Base-by-base conservation (phyloP, 2,113 vertebrate genomes). In the Pelmatolapia mariae region DNA sequence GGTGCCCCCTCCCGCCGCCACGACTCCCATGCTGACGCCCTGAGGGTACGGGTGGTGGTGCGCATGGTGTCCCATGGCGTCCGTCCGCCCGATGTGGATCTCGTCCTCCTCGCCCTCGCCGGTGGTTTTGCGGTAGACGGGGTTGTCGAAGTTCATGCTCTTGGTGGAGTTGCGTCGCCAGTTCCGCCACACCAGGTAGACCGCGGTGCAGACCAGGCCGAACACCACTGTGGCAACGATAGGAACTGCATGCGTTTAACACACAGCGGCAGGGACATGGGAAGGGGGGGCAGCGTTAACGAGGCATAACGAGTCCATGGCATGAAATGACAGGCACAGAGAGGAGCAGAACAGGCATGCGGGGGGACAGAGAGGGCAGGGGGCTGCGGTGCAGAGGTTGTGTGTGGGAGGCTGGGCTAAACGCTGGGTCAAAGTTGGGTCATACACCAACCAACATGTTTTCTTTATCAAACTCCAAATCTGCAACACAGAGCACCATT, bases 61-160 rank as follows among this genome's bases (percentile, higher is more conserved):
- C 61, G 97, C 96, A 89, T 98, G 97, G 2, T 98, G 98, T 1
- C 97, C 97, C 82, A 98, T 97, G 61, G 95, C 95, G 11, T 98
- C 96, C 8, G 97, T 96, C 86, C 98, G 93, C 2, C 96, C 98
- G 86, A 99, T 99, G 93, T 99, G 98, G 91, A 99, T 99, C 95
- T 99, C 98, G 0, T 99, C 99, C 86, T 97, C 97, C 86, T 99
- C 98, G 4, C 98, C 97, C 89, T 99, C 98, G 43, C 95, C 96
- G 1, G 98, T 99, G 86, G 98, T 99, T 95, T 99, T 99, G 87
- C 99, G 97, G 66, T 99, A 99, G 5, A 99, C 99, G 0, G 99
- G 99, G 90, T 99, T 99, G 95, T 99, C 99, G 78, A 99, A 99
- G 94, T 99, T 99, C 98, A 99, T 99, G 96, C 98, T 99, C 96